Evolutionary conservation across 2,888 invertebrate species (phyloP), one percentile per base, ranked within the genome.

Genomic region (Cantharis lateralis): DNA sequence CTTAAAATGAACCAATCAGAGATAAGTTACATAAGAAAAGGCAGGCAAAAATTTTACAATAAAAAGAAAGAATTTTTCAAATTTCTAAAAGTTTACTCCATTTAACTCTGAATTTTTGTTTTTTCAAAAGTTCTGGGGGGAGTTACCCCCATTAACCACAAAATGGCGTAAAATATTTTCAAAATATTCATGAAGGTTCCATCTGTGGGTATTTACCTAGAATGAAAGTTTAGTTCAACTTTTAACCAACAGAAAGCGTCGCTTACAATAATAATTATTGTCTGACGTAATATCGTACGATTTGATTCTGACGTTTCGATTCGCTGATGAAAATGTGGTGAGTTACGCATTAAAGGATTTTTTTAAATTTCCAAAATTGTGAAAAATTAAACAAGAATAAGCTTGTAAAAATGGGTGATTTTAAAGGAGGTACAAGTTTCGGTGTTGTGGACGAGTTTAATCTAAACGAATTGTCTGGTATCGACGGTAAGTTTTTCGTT

Each of bases 221-320:
- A 66, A 84, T 77, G 76, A 79, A 75, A 79, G 85, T 85, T 10
- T 20, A 28, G 28, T 73, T 66, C 15, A 2, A 28, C 1, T 13
- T 4, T 16, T 70, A 28, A 24, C 26, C 62, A 3, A 28, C 26
- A 82, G 81, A 82, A 78, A 80, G 32, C 79, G 63, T 68, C 32
- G 32, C 10, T 24, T 10, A 10, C 9, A 10, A 7, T 18, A 15
- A n/a, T 66, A 62, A 73, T 15, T 66, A 11, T 64, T 66, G 75
- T 68, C 66, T 90, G 90, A 90, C 90, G 90, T 88, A 88, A 91
- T 87, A 93, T 93, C 93, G 90, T 90, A 90, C 91, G 92, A 93
- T 89, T 82, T 84, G 82, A 84, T 85, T 79, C 84, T 83, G 82
- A 78, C 71, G 82, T 88, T 84, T 89, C 48, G 91, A 93, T 93